Evolutionary conservation across 2,797 vertebrate genomes (phyloP).

Genomic region (Acipenser transmontanus): DNA sequence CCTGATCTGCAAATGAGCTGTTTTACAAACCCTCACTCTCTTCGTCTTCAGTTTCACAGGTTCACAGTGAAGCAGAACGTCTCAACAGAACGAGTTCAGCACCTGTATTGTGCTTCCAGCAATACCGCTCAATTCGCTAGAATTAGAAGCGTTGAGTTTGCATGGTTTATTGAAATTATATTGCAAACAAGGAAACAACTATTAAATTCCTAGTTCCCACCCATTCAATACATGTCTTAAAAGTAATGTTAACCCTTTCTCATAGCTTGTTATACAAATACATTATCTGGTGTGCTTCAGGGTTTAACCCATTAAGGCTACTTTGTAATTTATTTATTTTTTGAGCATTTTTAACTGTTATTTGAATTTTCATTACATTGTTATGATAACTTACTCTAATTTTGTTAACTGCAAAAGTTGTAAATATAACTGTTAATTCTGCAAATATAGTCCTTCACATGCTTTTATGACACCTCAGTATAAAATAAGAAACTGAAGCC

Average conservation of each 20-base stretch:
- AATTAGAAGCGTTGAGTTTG: conserved; percentile 20
- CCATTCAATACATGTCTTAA: conserved; percentile 31
- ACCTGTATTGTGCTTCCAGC: conserved; percentile 42
- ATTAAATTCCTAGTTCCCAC: conserved; percentile 27
- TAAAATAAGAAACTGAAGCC: no score
- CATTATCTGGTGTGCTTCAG: no score
- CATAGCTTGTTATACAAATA: not conserved
- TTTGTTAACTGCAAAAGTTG: no score
- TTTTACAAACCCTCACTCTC: conserved; percentile 23
- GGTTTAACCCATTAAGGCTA: no score
- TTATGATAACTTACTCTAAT: no score
- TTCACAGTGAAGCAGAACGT: conserved; percentile 36
- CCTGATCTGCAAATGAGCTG: conserved; percentile 23
- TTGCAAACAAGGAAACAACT: conserved; percentile 33
- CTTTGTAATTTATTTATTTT: no score
- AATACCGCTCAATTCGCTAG: conserved; percentile 28
- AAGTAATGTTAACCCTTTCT: conserved; percentile 14
- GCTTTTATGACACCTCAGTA: no score
- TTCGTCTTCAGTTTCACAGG: conserved; percentile 18
- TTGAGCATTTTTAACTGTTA: no score
- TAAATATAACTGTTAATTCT: no score
- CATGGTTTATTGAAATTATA: conserved; percentile 38
- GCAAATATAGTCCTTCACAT: no score
- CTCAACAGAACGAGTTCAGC: conserved; percentile 25
- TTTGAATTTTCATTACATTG: no score